Percentiles rank a stretch among this genome's conserved stretches.
Evolutionary conservation across 2,797 vertebrate genomes (phyloP).

Genomic region (Rhyacichthys aspro): DNA sequence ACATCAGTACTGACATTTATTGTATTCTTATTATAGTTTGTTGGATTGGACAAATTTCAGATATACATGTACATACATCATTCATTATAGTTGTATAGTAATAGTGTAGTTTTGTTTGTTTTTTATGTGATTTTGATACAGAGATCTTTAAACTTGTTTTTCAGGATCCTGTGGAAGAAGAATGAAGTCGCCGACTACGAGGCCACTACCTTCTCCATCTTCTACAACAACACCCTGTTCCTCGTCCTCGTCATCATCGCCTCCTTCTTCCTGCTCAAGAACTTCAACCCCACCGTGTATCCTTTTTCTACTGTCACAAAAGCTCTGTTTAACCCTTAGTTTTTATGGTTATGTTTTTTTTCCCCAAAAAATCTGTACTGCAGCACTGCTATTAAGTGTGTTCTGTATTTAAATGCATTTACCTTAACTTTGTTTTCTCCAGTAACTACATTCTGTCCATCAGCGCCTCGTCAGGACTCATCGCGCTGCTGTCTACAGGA

Average conservation of each 20-base stretch:
- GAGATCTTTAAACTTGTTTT: not conserved
- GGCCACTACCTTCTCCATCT: conserved; percentile 99
- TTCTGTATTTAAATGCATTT: not conserved
- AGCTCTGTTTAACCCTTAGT: no score
- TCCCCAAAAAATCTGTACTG: no score
- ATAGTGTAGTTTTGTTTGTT: no score
- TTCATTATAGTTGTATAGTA: no score
- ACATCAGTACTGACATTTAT: no score
- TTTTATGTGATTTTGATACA: no score
- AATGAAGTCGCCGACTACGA: conserved; percentile 99
- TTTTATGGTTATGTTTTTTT: no score
- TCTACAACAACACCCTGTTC: conserved; percentile 98
- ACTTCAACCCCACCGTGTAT: conserved; percentile 99
- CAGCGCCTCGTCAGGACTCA: conserved; percentile 94
- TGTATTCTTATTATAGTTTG: no score
- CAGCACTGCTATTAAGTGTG: no score
- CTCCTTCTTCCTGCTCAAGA: conserved; percentile 97
- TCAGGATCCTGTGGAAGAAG: conserved; percentile 98
- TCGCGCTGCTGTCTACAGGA: conserved; percentile 95
- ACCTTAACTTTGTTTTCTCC: conserved; percentile 80
- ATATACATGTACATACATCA: no score
- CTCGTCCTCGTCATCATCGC: conserved; percentile 93
- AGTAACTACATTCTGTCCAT: conserved; percentile 98
- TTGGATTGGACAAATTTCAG: no score
- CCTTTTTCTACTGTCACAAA: conserved; percentile 69